Evolutionary conservation across 2,113 vertebrate species (phyloP).

Genomic region (Phyllostomus hastatus): DNA sequence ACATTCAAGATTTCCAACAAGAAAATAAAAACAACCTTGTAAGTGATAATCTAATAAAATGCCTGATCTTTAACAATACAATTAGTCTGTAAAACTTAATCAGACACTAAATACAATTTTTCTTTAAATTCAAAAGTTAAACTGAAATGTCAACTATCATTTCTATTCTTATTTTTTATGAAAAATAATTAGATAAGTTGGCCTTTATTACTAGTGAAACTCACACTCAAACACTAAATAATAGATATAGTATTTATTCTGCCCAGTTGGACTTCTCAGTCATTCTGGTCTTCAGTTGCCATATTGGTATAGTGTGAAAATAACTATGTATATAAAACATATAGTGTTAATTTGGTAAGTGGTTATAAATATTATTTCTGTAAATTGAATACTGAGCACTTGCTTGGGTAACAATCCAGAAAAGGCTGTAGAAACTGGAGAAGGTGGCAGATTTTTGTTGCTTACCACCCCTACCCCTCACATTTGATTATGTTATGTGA

Average conservation of each 20-base stretch:
- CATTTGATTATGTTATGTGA: background rate
- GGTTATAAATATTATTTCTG: background rate
- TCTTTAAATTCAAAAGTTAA: background rate
- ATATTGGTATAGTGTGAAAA: background rate
- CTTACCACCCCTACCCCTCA: accelerated
- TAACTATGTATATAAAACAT: background rate
- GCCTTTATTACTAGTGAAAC: background rate
- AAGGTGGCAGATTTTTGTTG: background rate
- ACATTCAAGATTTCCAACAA: background rate
- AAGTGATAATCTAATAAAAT: background rate
- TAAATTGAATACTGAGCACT: background rate
- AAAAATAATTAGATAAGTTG: background rate
- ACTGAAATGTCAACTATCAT: background rate
- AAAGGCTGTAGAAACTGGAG: background rate
- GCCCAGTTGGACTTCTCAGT: background rate
- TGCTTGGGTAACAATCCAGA: background rate
- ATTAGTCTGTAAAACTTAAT: background rate
- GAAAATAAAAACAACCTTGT: background rate
- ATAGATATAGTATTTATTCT: background rate
- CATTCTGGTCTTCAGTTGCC: background rate
- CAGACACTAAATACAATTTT: background rate
- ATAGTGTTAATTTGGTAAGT: background rate
- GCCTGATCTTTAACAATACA: background rate
- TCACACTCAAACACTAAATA: background rate
- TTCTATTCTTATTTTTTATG: background rate